Percentiles rank a stretch among this genome's conserved stretches.
phyloP scores from a whole-genome alignment of 2,113 vertebrate genomes.

The Loxodonta africana region DNA sequence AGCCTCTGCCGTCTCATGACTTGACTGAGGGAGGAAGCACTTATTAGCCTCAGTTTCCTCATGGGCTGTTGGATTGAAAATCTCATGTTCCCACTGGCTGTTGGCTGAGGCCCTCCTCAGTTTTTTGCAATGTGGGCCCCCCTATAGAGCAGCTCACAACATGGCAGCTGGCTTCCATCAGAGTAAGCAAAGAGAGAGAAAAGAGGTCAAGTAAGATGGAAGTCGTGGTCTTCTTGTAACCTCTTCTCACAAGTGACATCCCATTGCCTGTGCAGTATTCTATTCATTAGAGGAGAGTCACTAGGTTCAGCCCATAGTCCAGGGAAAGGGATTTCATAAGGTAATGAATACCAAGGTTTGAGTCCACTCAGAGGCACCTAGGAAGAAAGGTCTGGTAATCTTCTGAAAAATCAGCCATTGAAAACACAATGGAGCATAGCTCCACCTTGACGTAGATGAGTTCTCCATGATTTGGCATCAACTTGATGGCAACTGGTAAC shows the following conservation, averaged over 20 bases:
- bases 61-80: neutral
- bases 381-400: no score
- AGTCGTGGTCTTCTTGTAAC: neutral
- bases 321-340: neutral
- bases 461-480: no score
- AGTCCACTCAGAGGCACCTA: no score
- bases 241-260: neutral
- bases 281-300: neutral
- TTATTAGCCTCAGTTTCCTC: neutral
- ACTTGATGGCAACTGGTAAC: no score
- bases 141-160: neutral
- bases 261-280: neutral
- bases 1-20: no score
- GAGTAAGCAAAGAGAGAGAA: neutral
- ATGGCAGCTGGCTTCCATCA: neutral
- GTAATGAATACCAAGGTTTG: neutral
- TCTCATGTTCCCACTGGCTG: no score
- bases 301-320: neutral
- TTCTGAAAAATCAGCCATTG: no score
- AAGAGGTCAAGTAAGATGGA: neutral
- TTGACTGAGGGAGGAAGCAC: no score
- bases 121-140: neutral
- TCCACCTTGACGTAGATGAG: no score
- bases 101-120: neutral
- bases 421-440: no score